Base-by-base conservation (phyloP, 2,797 vertebrate genomes). In the Pogonophryne albipinna region DNA sequence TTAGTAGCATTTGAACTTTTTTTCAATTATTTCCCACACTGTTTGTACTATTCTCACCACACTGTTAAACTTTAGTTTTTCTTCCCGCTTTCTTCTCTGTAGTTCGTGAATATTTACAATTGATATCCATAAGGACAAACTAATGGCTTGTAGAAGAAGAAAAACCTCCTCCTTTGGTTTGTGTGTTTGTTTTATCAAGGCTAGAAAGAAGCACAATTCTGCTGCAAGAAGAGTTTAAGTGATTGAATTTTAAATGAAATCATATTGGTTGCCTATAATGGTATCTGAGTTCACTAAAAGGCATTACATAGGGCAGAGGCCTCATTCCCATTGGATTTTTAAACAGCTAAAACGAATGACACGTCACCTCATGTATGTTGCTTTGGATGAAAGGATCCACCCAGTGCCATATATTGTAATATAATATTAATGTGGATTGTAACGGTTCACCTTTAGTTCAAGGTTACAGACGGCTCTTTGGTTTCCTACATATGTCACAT, bases 371-470 rank as follows among this genome's bases (percentile, higher is more conserved):
- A 65, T 56, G 13, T 44, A 52, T 5, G 59, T 31, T 58, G 4
- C 50, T 47, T 16, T 47, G 57, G 38, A 78, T 82, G 23, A 82
- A 85, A 75, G 57, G 56, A 62, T 73, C 53, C 59, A 45, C 51
- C 65, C 20, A 20, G 3, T 63, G 60, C 16, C 57, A 45, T 71
- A 34, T 67, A 52, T 42, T 66, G 42, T 68, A n/a, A 83, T 83
- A 14, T 72, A 70, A 71, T 78, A 83, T 87, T 83, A 86, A 82
- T 89, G 66, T 44, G 64, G 38, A 50, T 52, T 74, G 38, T 59
- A 81, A 65, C 49, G 47, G 4, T 27, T 27, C 5, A 5, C 59
- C 45, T 74, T 64, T 17, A 45, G 80, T 82, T 78, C 66, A 80
- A 64, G 79, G 80, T 67, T 74, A 34, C 64, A 69, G 64, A 57